Evolutionary conservation across 2,797 vertebrate species (phyloP), one percentile per base, ranked within the genome.

Genomic region (Vireo griseus): DNA sequence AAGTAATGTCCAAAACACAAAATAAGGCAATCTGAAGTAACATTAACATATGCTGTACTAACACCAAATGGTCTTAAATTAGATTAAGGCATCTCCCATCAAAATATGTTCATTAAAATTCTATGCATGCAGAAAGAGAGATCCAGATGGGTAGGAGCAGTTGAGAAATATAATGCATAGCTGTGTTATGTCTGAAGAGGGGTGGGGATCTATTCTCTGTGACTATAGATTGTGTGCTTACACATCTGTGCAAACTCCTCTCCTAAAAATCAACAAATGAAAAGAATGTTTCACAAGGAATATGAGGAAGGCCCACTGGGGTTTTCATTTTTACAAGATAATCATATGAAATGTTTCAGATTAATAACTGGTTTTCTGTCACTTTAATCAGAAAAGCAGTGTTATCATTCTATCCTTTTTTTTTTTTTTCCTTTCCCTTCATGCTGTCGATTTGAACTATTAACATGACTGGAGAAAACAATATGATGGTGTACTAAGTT

Each of bases 101-200:
- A 82, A 78, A 72, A 47, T 26, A 42, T 2, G 11, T 52, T 26
- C 28, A 68, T 84, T 86, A 58, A 74, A 87, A 75, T 86, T 87
- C 62, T 68, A 39, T 45, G 13, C 45, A 42, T 7, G 11, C 7
- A 25, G 13, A 67, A 58, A 72, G 20, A 77, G 33, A 69, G 50
- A 68, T 54, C 12, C 65, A 79, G 51, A 59, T 58, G 66, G 16
- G 39, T 39, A 65, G 59, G 20, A 88, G 84, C 82, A 83, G 86
- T 94, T 96, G 94, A 95, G 95, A 97, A 97, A 96, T 97, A 83
- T 65, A 83, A 63, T 63, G n/a, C 26, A 54, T 42, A 86, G 28
- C 65, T 77, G 10, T 89, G 39, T 76, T 58, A 22, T 2, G 10
- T 95, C 71, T 92, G n/a, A 58, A 39, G 37, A 81, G 17, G 7